These are phyloP conservation scores for Protonibea diacanthus DNA, from an alignment of 2,797 vertebrate species.

Conservation along the genomic window DNA sequence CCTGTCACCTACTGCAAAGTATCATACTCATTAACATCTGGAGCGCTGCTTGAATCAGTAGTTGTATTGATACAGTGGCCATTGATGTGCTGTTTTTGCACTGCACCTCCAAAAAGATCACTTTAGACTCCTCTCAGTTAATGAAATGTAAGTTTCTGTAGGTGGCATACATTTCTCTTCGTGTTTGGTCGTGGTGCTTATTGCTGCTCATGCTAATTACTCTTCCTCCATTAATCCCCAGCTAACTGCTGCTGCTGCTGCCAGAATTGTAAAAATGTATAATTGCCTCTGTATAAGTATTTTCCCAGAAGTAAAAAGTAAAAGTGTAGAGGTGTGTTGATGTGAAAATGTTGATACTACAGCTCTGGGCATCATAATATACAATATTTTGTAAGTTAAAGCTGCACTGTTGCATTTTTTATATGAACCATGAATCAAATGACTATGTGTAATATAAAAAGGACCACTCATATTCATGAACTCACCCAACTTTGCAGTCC, in stretches of 20 bases:
- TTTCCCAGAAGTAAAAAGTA: conserved; percentile 24
- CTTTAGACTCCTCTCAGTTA: conserved; percentile 14
- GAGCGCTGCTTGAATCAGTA: conserved; percentile 42
- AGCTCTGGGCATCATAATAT: not conserved
- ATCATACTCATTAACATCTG: conserved; percentile 68
- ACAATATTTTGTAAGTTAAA: conserved; percentile 1
- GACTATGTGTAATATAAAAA: not conserved
- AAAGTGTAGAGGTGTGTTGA: conserved; percentile 31
- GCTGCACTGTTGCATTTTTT: not conserved
- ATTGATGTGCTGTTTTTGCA: conserved; percentile 21
- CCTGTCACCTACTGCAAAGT: conserved; percentile 60
- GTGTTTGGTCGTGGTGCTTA: conserved; percentile 27
- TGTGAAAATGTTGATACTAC: conserved; percentile 31
- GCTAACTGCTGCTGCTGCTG: conserved; percentile 41
- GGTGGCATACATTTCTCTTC: conserved; percentile 46
- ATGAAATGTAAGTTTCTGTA: conserved; percentile 50
- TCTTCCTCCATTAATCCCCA: conserved; percentile 49
- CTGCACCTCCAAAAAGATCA: conserved; percentile 30
- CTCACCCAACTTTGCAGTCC: not conserved
- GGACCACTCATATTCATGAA: not conserved
- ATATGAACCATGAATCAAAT: not conserved
- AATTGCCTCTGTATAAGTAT: conserved; percentile 42
- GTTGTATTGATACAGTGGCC: conserved; percentile 21
- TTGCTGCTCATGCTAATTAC: conserved; percentile 56
- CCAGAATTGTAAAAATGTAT: conserved; percentile 32